Evolutionary conservation across 2,113 vertebrate genomes (phyloP).

Genomic region (Tragelaphus strepsiceros): DNA sequence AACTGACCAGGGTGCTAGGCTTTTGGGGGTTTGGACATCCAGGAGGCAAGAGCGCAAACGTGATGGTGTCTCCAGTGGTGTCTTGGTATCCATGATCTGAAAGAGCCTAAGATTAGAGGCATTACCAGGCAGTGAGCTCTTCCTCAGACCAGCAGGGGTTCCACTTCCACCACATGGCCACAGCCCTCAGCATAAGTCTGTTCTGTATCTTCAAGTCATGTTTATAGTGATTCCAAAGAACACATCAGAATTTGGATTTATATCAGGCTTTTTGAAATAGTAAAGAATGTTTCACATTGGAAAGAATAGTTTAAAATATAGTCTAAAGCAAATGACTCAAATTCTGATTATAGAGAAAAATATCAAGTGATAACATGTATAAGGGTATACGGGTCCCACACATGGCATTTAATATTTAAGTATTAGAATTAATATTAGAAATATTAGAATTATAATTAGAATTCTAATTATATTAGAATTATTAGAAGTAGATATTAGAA

Average conservation of each 20-base stretch:
- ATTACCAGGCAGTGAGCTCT: neutral
- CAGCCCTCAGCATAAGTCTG: neutral
- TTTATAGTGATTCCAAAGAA: neutral
- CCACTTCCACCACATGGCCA: neutral
- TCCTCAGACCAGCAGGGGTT: neutral
- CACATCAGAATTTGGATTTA: neutral
- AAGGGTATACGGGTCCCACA: neutral
- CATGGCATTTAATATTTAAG: neutral
- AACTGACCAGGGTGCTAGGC: neutral
- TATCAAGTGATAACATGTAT: neutral
- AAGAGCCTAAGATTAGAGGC: neutral
- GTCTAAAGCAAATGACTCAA: neutral
- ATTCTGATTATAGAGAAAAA: neutral
- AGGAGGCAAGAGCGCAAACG: neutral
- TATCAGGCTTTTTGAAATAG: neutral
- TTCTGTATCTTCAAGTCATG: neutral
- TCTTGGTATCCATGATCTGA: neutral
- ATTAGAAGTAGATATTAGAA: neutral
- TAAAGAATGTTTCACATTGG: neutral
- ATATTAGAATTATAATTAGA: neutral
- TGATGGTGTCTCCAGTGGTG: rapidly evolving
- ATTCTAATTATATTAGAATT: neutral
- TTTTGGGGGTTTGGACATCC: neutral
- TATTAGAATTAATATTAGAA: neutral
- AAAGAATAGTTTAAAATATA: neutral